Evolutionary conservation across 2,797 vertebrate genomes (phyloP), one percentile per base, ranked within the genome.

Genomic region (Gadopsis bispinosus): DNA sequence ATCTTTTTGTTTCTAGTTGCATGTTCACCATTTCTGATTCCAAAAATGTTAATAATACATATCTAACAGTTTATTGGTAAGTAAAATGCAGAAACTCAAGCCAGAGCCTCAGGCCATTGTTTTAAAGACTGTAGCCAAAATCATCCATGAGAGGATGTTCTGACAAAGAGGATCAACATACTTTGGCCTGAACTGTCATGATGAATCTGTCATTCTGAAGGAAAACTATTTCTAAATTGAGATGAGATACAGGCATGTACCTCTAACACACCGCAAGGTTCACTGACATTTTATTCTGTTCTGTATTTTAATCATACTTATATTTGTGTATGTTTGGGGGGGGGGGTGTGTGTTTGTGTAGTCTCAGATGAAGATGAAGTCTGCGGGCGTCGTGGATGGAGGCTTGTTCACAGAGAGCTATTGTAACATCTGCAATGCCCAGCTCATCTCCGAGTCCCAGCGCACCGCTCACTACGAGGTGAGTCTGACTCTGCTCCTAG

Each of bases 371-470:
- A 93, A 96, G 95, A 96, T 96, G 95, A 96, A 95, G 91, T 95
- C 94, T 68, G 89, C 91, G 31, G 93, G 89, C 77, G 83, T 93
- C 22, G 92, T 94, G 84, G 93, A 95, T 69, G 92, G 93, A 86
- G 93, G 91, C 73, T 90, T 96, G 85, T 96, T 96, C 90, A 96
- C 95, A 79, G 95, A 96, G 83, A 95, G 94, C 90, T 96, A 96
- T 77, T 96, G 95, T 86, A 95, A 95, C 92, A 95, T 95, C 92
- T 96, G 95, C 90, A 96, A 95, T 79, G 95, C 95, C 81, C 95
- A 96, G 91, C 94, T 96, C 85, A 96, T 96, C 92, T 96, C 95
- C 2, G 94, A 95, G 91, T 96, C 95, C 75, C 95, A 95, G 93
- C 94, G 95, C 77, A 95, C 94, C 20, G 95, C 95, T 85, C 95